Percentiles rank a stretch among this genome's conserved stretches.
These are phyloP conservation scores for Ormyrus pomaceus DNA, from an alignment of 2,888 invertebrate genomes.

Conservation along the genomic window DNA sequence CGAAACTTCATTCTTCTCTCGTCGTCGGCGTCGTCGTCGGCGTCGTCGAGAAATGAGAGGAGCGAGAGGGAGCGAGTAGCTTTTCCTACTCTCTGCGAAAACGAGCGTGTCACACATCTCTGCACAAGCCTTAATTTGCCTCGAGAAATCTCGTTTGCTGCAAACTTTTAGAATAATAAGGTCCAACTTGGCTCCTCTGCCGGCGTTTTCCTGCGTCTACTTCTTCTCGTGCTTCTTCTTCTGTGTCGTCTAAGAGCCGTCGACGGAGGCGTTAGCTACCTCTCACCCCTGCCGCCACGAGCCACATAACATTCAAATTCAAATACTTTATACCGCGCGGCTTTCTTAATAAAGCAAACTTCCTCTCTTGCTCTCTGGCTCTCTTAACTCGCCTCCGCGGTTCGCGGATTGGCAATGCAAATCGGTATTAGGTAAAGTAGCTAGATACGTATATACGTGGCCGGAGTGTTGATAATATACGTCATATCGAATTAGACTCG, in stretches of 20 bases:
- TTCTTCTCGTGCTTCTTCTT: not conserved
- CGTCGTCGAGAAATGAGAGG: slow-evolving; percentile 35
- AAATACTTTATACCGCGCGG: slow-evolving; percentile 46
- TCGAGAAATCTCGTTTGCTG: slow-evolving; percentile 55
- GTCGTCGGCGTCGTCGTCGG: slow-evolving; percentile 31
- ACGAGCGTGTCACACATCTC: slow-evolving; percentile 56
- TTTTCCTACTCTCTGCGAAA: slow-evolving; percentile 28
- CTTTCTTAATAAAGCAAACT: slow-evolving; percentile 53
- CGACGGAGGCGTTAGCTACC: not conserved
- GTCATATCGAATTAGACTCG: slow-evolving; percentile 26
- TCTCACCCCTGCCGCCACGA: not conserved
- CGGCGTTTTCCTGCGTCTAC: not conserved
- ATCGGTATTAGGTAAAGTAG: slow-evolving; percentile 50
- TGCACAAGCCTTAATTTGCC: slow-evolving; percentile 55
- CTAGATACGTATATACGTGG: slow-evolving; percentile 4
- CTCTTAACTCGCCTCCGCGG: not conserved
- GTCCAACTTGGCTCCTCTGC: slow-evolving; percentile 36
- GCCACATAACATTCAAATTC: slow-evolving; percentile 55
- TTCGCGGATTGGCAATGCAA: slow-evolving; percentile 50
- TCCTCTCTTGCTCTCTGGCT: not conserved
- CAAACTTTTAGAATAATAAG: slow-evolving; percentile 57
- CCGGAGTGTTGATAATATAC: slow-evolving; percentile 36
- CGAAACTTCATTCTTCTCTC: slow-evolving; percentile 59
- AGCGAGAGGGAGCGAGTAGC: slow-evolving; percentile 2
- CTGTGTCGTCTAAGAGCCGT: slow-evolving; percentile 9